Evolutionary conservation across 2,888 invertebrate species (phyloP).

Genomic region (Myopa testacea): DNA sequence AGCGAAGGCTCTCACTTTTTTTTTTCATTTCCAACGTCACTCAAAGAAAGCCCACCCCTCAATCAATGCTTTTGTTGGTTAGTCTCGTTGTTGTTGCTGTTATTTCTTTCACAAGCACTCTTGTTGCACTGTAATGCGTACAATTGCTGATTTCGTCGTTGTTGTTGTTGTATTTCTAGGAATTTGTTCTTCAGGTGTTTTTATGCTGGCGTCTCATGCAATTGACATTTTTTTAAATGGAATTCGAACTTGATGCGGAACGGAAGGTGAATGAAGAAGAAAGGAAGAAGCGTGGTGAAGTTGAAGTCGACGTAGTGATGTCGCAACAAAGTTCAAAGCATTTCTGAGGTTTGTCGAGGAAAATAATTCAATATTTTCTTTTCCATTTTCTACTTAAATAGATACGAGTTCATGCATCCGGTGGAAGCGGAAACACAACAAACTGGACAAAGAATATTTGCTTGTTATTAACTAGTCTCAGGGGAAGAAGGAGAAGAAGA

Average conservation of each 20-base stretch:
- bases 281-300: background rate
- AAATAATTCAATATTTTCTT: background rate
- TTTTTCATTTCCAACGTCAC: too few relatives aligned
- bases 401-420: background rate
- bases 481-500: background rate
- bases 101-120: too few relatives aligned
- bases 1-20: too few relatives aligned
- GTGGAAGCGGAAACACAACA: slow-evolving; percentile 1
- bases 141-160: too few relatives aligned
- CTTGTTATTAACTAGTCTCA: background rate
- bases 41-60: too few relatives aligned
- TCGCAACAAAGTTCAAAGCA: background rate
- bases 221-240: slow-evolving; percentile 3
- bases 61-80: too few relatives aligned
- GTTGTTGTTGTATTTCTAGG: background rate
- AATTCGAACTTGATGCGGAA: background rate
- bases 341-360: background rate
- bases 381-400: background rate
- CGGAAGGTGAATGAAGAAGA: background rate
- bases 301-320: background rate
- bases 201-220: background rate
- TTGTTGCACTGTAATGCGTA: too few relatives aligned
- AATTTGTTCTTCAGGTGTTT: background rate
- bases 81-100: too few relatives aligned
- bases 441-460: slow-evolving; percentile 8